Evolutionary conservation across 2,888 invertebrate species (phyloP).

Genomic region (Lasioglossum morio): DNA sequence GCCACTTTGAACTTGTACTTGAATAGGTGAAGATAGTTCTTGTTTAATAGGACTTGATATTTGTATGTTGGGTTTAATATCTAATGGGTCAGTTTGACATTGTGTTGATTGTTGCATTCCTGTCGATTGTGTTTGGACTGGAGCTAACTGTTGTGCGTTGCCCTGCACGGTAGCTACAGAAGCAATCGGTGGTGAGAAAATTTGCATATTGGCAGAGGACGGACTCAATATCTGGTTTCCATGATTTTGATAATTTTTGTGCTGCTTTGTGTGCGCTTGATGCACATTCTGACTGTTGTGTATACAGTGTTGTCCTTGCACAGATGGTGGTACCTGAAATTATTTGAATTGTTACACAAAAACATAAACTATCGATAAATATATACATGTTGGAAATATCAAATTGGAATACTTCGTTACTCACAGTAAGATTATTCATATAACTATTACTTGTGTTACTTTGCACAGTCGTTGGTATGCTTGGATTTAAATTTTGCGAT

Average conservation of each 20-base stretch:
- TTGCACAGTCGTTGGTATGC: constrained; percentile 67
- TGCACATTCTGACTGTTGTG: constrained; percentile 72
- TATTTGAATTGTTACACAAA: background rate
- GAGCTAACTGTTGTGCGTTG: constrained; percentile 66
- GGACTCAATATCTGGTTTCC: constrained; percentile 80
- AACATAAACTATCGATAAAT: constrained; percentile 17
- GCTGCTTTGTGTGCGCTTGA: constrained; percentile 71
- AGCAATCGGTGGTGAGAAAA: constrained; percentile 72
- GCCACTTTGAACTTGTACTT: constrained; percentile 75
- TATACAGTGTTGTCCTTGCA: constrained; percentile 81
- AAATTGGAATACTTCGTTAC: constrained; percentile 27
- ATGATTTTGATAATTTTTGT: constrained; percentile 76
- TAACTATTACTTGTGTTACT: constrained; percentile 72
- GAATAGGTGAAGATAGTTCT: constrained; percentile 79
- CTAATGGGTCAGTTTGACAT: constrained; percentile 81
- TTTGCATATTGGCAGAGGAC: constrained; percentile 78
- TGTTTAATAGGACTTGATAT: constrained; percentile 79
- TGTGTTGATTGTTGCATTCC: constrained; percentile 79
- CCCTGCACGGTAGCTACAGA: constrained; percentile 68
- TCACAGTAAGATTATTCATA: constrained; percentile 76
- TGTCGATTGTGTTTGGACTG: constrained; percentile 62
- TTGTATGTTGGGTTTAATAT: constrained; percentile 79
- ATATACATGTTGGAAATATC: constrained; percentile 19
- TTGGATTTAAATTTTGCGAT: constrained; percentile 75
- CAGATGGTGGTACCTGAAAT: constrained; percentile 60